Evolutionary conservation across 2,113 vertebrate species (phyloP), one percentile per base, ranked within the genome.

Genomic region (Ranitomeya variabilis): DNA sequence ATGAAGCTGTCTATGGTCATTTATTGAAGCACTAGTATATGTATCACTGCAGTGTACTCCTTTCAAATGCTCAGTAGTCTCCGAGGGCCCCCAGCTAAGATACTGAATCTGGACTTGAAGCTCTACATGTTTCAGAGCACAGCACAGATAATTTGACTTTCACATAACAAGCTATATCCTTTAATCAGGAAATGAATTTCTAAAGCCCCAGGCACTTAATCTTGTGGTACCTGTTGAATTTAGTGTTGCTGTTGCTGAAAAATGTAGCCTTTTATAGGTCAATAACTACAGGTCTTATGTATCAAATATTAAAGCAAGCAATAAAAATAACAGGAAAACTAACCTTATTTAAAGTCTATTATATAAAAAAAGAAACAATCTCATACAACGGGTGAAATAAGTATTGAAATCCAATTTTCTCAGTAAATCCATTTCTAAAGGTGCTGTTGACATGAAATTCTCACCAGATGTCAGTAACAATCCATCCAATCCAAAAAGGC

Each of bases 161-260:
- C 66, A 21, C 15, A 73, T 54, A 76, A 60, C 55, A 86, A 60
- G 55, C 55, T 51, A 23, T 86, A 76, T 16, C 54, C 71, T 77
- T 62, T 76, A 76, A 86, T 77, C 71, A 60, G 19, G 84, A 77
- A 51, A 86, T 76, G 57, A 76, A 76, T 77, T 86, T 86, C n/a
- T 45, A 77, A 86, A 51, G 84, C 84, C 84, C 71, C 19, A 64
- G 84, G 84, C 71, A 51, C 26, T 26, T 62, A 62, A 62, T 77
- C 84, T 62, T 62, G 55, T 21, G 45, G 31, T 14, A 76, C 71
- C 55, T 77, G 26, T 62, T 86, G 18, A 77, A 76, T 77, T 60
- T 76, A 13, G 69, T 51, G 31, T 77, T 60, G 62, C 18, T 76
- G 9, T 37, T 76, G 55, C n/a, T 86, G 84, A 86, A 76, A 69